These are phyloP conservation scores for Austrolebias charrua DNA, from an alignment of 2,797 vertebrate species.

Conservation along the genomic window DNA sequence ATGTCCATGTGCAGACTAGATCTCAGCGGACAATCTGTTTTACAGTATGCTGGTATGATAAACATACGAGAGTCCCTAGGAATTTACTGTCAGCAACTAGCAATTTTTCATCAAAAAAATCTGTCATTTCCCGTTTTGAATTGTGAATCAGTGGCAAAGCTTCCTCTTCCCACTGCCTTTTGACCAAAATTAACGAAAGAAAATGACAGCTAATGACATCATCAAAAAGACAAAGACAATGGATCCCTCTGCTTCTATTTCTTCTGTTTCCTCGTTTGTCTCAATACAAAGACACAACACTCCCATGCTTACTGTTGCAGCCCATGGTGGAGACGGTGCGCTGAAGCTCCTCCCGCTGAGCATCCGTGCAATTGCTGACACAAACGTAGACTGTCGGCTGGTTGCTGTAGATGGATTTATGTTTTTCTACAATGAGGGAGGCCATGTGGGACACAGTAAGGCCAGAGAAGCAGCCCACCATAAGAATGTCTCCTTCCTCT, in stretches of 20 bases:
- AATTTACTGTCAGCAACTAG: constrained; percentile 11
- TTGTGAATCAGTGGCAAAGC: neutral
- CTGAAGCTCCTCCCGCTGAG: constrained; percentile 76
- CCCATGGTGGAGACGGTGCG: constrained; percentile 76
- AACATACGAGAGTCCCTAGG: neutral
- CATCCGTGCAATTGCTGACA: constrained; percentile 67
- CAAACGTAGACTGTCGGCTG: constrained; percentile 80
- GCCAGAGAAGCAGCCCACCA: constrained; percentile 83
- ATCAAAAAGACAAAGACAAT: neutral
- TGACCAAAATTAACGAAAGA: neutral
- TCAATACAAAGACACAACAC: constrained; percentile 16
- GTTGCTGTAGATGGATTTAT: constrained; percentile 18
- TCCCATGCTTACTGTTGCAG: constrained; percentile 83
- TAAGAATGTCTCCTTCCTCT: constrained; percentile 79
- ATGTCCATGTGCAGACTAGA: constrained; percentile 19
- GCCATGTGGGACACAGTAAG: constrained; percentile 85
- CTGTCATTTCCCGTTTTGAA: constrained; percentile 10
- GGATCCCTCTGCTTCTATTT: constrained; percentile 3
- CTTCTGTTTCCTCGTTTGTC: neutral
- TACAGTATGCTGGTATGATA: neutral
- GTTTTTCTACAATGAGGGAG: constrained; percentile 62
- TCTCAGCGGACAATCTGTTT: constrained; percentile 9
- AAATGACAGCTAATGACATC: neutral
- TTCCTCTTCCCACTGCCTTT: neutral
- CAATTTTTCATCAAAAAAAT: neutral